phyloP scores from a whole-genome alignment of 2,888 invertebrate genomes.

The Troides oblongomaculatus region DNA sequence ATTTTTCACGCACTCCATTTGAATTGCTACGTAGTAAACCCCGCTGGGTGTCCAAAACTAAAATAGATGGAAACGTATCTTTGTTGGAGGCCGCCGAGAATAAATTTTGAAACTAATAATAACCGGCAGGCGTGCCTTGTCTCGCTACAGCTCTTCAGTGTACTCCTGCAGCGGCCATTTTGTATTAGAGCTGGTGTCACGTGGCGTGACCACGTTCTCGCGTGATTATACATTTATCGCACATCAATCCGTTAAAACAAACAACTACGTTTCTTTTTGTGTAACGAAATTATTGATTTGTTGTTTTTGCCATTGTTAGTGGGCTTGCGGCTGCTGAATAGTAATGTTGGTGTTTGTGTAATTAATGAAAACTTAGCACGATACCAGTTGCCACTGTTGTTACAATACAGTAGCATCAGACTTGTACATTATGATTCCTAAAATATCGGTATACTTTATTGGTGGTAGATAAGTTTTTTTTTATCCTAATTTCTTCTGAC shows the following conservation, averaged over 20 bases:
- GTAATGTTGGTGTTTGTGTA: no score
- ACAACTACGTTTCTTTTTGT: background rate
- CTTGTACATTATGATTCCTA: no score
- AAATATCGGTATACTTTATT: no score
- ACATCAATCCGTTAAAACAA: background rate
- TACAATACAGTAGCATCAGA: no score
- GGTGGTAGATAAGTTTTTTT: no score
- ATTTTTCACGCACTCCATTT: background rate
- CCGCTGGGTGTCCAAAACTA: slow-evolving; percentile 52
- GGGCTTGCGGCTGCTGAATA: no score
- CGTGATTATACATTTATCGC: slow-evolving; percentile 6
- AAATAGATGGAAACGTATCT: slow-evolving; percentile 66
- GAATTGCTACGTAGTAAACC: slow-evolving; percentile 40
- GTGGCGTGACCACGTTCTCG: slow-evolving; percentile 28
- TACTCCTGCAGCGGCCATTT: slow-evolving; percentile 35
- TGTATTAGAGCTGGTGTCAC: slow-evolving; percentile 31
- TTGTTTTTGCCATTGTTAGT: no score
- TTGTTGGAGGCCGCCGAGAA: slow-evolving; percentile 70
- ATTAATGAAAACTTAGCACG: no score
- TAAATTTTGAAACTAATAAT: slow-evolving; percentile 63
- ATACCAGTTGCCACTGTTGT: no score
- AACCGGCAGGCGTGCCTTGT: slow-evolving; percentile 50
- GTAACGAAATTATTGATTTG: no score
- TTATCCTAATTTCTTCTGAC: no score
- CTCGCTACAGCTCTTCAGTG: slow-evolving; percentile 37